These are phyloP conservation scores for Ceratoteleas bidentatus DNA, from an alignment of 1,140 invertebrate species.

Conservation along the genomic window DNA sequence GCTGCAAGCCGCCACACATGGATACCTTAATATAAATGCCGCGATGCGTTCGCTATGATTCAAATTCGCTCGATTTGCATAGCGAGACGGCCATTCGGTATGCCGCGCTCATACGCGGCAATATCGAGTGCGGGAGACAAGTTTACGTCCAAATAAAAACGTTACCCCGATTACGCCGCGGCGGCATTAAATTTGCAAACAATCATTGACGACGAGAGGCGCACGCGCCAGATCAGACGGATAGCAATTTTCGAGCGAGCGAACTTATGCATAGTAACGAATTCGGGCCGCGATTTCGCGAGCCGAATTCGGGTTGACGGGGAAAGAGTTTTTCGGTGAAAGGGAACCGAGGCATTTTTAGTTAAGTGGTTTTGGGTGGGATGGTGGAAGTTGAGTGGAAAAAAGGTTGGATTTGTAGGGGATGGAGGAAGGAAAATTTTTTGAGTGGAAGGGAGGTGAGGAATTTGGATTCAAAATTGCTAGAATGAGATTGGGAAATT, in stretches of 20 bases:
- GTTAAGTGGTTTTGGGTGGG: too few relatives aligned
- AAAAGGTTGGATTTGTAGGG: too few relatives aligned
- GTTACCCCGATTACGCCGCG: constrained; percentile 2
- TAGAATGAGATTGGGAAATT: too few relatives aligned
- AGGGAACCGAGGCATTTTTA: too few relatives aligned
- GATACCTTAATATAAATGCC: constrained; percentile 40
- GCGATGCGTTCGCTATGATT: constrained; percentile 35
- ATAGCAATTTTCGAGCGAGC: background rate
- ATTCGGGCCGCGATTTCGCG: background rate
- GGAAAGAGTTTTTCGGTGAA: too few relatives aligned
- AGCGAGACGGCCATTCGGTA: constrained; percentile 39
- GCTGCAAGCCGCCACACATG: constrained; percentile 32
- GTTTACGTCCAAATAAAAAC: constrained; percentile 19
- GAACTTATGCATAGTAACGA: background rate
- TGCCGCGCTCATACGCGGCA: constrained; percentile 7
- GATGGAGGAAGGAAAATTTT: too few relatives aligned
- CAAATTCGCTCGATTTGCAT: constrained; percentile 52
- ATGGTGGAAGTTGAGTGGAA: too few relatives aligned
- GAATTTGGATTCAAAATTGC: too few relatives aligned
- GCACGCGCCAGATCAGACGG: background rate
- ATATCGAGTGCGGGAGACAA: constrained; percentile 26
- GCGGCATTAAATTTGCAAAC: background rate
- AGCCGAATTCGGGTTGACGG: too few relatives aligned
- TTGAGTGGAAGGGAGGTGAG: too few relatives aligned
- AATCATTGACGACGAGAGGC: background rate